These are phyloP conservation scores for Diogma glabrata DNA, from an alignment of 2,888 invertebrate species.

Conservation along the genomic window DNA sequence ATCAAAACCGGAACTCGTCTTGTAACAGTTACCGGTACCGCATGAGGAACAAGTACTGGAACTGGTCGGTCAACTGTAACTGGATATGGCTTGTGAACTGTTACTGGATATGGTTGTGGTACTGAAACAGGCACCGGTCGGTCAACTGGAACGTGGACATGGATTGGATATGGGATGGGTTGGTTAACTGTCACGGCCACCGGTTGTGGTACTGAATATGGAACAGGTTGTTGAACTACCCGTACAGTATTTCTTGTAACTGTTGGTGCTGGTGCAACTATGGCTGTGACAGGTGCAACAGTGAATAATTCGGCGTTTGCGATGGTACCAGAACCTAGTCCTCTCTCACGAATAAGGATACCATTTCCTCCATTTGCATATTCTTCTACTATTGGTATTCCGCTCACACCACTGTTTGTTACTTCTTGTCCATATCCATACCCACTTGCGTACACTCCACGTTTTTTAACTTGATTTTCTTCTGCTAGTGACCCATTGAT, in stretches of 20 bases:
- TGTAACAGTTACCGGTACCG: conserved; percentile 6
- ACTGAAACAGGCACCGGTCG: conserved; percentile 11
- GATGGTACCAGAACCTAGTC: neutral
- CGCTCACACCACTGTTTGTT: neutral
- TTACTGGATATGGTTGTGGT: conserved; percentile 8
- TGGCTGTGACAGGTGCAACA: neutral
- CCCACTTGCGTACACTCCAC: neutral
- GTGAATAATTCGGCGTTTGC: neutral
- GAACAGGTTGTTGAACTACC: conserved; percentile 1
- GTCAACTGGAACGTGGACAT: conserved; percentile 10
- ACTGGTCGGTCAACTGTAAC: conserved; percentile 10
- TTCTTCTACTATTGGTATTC: neutral
- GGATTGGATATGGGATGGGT: neutral
- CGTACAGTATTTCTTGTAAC: neutral
- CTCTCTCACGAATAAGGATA: neutral
- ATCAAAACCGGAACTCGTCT: conserved; percentile 13
- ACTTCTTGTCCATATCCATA: neutral
- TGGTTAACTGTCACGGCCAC: conserved; percentile 2
- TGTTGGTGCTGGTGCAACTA: neutral
- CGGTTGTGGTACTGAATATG: conserved; percentile 2
- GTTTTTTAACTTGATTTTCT: neutral
- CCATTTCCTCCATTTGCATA: neutral
- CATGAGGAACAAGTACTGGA: conserved; percentile 12
- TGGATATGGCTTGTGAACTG: conserved; percentile 7
- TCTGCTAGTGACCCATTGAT: neutral